Conservation (phyloP, 2,113 vertebrate genomes). For the Hystrix cristata region DNA sequence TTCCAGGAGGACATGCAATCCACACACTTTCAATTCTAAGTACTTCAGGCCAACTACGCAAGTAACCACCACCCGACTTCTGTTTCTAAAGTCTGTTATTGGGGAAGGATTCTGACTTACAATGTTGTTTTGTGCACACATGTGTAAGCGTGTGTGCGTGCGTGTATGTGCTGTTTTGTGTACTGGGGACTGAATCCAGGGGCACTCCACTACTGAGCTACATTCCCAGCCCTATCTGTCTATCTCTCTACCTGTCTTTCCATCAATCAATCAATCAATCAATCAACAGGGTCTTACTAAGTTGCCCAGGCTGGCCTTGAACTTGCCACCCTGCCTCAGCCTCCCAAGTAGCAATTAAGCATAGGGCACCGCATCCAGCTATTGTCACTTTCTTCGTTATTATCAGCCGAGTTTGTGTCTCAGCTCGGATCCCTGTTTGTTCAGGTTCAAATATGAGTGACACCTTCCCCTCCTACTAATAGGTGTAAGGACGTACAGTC, state of each 20-base stretch:
- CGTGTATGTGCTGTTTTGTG: not conserved
- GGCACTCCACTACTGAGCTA: not conserved
- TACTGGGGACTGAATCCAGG: not conserved
- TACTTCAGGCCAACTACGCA: not conserved
- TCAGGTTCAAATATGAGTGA: not conserved
- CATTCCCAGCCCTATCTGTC: not conserved
- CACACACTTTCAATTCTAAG: not conserved
- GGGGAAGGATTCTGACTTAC: not conserved
- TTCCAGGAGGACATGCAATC: no score
- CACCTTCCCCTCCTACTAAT: not conserved
- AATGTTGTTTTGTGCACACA: not conserved
- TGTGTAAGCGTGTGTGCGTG: not conserved
- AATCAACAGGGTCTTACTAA: not conserved
- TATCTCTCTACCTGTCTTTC: not conserved
- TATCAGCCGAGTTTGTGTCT: not conserved
- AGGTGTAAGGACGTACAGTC: fast-evolving
- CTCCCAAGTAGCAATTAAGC: not conserved
- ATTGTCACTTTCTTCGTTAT: not conserved
- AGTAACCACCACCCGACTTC: not conserved
- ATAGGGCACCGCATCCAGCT: not conserved
- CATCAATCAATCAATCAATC: not conserved
- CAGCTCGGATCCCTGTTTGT: not conserved
- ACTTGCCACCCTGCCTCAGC: not conserved
- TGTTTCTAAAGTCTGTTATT: not conserved
- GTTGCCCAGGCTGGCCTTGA: not conserved